phyloP scores from a whole-genome alignment of 30 jellyfish, hydroid and myxozoan species.

The Aurelia sp. region DNA sequence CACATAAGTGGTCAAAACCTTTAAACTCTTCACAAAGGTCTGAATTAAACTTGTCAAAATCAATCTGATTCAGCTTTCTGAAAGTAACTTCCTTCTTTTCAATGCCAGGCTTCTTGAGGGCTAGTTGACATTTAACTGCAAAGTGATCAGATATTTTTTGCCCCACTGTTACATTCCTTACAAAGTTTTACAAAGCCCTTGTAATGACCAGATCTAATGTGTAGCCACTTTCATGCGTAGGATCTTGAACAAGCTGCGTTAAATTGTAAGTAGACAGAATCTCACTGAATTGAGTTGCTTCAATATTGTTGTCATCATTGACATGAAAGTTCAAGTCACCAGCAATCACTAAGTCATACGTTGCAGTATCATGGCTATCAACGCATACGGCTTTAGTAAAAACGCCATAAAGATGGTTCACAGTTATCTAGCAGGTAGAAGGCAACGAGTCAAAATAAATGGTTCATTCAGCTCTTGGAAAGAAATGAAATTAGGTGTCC shows the following conservation, averaged over 20 bases:
- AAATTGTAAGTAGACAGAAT: slow-evolving; percentile 25
- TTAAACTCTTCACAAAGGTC: slow-evolving; percentile 26
- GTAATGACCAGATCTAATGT: slow-evolving; percentile 30
- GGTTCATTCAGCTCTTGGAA: too few species aligned
- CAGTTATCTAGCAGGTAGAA: too few species aligned
- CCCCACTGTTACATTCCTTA: slow-evolving; percentile 40
- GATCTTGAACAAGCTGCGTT: slow-evolving; percentile 39
- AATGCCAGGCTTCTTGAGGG: slow-evolving; percentile 55
- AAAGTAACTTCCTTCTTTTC: slow-evolving; percentile 24
- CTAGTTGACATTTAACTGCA: slow-evolving; percentile 42
- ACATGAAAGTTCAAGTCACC: slow-evolving; percentile 59
- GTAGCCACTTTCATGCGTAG: slow-evolving; percentile 49
- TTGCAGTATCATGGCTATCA: slow-evolving; percentile 51
- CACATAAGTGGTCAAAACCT: slow-evolving; percentile 6
- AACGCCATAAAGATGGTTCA: too few species aligned
- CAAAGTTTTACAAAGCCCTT: slow-evolving; percentile 1
- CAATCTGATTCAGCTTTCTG: slow-evolving; percentile 36
- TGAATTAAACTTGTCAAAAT: slow-evolving; percentile 19
- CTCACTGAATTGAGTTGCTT: slow-evolving; percentile 32
- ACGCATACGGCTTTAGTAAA: too few species aligned
- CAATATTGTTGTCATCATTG: slow-evolving; percentile 53
- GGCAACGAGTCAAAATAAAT: too few species aligned
- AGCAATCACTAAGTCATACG: slow-evolving; percentile 18
- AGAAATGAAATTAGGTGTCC: too few species aligned
- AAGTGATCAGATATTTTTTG: slow-evolving; percentile 23